Conservation (phyloP, 92 coral and sea anemone genomes). For the Palythoa heliodiscus region DNA sequence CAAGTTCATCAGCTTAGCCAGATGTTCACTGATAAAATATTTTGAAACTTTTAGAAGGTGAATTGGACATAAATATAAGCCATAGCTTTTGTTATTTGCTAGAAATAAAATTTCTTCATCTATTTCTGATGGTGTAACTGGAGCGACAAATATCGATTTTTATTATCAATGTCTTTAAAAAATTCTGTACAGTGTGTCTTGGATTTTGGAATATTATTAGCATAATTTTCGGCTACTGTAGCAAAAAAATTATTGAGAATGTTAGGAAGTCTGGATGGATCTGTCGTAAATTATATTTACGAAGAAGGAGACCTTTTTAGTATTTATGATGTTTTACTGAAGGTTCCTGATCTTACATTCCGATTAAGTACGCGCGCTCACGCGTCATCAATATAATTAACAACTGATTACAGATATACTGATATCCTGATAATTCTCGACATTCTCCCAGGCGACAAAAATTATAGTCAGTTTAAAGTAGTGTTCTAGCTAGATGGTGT, state of each 20-base stretch:
- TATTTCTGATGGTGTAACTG: not conserved
- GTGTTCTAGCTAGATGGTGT: too few relatives aligned
- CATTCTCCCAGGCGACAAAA: too few relatives aligned
- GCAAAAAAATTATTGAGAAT: slow-evolving; percentile 11
- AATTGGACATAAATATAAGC: not conserved
- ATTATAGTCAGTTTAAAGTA: too few relatives aligned
- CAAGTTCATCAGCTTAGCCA: not conserved
- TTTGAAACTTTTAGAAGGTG: not conserved
- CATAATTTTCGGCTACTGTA: slow-evolving; percentile 1
- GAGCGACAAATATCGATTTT: not conserved
- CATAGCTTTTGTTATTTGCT: not conserved
- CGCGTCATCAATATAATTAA: too few relatives aligned
- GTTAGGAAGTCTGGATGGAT: not conserved
- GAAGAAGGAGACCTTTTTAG: too few relatives aligned
- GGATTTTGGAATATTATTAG: not conserved
- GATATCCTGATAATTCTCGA: too few relatives aligned
- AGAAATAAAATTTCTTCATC: not conserved
- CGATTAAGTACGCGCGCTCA: too few relatives aligned
- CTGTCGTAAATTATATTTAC: too few relatives aligned
- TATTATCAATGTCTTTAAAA: not conserved
- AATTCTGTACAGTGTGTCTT: not conserved
- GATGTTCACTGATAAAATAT: not conserved
- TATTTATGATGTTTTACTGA: too few relatives aligned
- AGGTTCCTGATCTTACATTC: too few relatives aligned
- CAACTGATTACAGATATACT: too few relatives aligned